Base-by-base conservation (phyloP, 2,113 vertebrate genomes). In the Isichthys henryi region DNA sequence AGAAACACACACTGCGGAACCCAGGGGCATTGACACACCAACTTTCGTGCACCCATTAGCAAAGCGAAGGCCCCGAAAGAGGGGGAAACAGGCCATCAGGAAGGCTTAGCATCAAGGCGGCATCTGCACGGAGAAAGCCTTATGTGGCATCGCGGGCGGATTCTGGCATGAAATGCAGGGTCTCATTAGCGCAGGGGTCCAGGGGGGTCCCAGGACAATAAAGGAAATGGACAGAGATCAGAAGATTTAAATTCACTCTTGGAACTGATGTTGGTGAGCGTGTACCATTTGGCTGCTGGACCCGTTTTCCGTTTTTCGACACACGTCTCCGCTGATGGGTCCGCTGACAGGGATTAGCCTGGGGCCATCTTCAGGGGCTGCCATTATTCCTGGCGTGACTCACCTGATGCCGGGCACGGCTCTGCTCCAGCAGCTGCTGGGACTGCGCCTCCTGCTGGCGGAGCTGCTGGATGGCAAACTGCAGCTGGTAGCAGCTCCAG, bases 391-490 rank as follows among this genome's bases (percentile, higher is more conserved):
- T 11, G 62, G 10, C 3, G 31, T 3, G 46, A 45, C 74, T 94
- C 95, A 98, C 98, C 97, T 97, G 97, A 66, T 96, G 95, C 87
- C 91, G 93, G 86, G 93, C 93, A 87, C 94, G 96, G 91, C 95
- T 97, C 90, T 96, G 97, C 90, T 98, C 96, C 92, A 97, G 94
- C 74, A 96, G 93, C 88, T 96, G 96, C 83, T 45, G 95, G 88
- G 96, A 96, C 92, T 96, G 96, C 89, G 95, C 94, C 89, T 96
- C 97, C 89, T 98, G 98, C 88, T 98, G 97, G 88, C 98, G 97
- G n/a, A 98, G 96, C 19, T 98, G 96, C 91, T 97, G 97, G 90
- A 97, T 95, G 77, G 97, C 96, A 91, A 97, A 97, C 92, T 97
- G 97, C 83, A 98, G 95, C 85, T 97, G 97, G 94, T 96, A 96